Evolutionary conservation across 1,140 invertebrate genomes (phyloP).

Genomic region (Aphaenogaster floridana): DNA sequence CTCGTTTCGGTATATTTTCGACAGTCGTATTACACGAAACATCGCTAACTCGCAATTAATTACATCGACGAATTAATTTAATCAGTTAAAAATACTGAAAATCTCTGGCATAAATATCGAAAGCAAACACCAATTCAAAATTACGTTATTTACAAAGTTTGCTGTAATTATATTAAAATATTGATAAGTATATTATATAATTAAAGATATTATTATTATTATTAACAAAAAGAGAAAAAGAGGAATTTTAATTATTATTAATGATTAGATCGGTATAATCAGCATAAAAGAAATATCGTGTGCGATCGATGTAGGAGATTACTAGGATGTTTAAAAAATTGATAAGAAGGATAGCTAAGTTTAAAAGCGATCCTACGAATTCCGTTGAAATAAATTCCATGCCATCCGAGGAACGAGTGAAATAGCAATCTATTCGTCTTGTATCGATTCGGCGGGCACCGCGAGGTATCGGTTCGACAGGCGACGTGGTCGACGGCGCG

Average conservation of each 20-base stretch:
- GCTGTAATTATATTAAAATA: constrained; percentile 25
- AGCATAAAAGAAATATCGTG: neutral
- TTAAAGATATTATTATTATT: neutral
- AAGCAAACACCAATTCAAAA: neutral
- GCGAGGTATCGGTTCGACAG: constrained; percentile 42
- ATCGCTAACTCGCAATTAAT: constrained; percentile 15
- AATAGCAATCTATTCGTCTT: constrained; percentile 40
- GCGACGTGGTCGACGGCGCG: constrained; percentile 43
- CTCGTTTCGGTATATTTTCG: constrained; percentile 18
- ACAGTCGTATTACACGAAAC: neutral
- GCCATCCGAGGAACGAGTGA: neutral
- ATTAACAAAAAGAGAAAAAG: neutral
- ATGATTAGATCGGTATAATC: neutral
- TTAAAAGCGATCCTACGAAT: neutral
- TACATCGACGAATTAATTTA: constrained; percentile 17
- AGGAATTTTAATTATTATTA: constrained; percentile 8
- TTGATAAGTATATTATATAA: neutral
- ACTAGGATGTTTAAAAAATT: neutral
- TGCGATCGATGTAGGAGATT: neutral
- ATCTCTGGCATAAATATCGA: neutral
- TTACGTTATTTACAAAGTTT: neutral
- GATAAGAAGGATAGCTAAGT: neutral
- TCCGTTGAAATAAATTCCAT: constrained; percentile 16
- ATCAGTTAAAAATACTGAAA: constrained; percentile 20
- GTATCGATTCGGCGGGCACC: constrained; percentile 36